These are phyloP conservation scores for Ophion costatus DNA, from an alignment of 2,888 invertebrate genomes.

Conservation along the genomic window DNA sequence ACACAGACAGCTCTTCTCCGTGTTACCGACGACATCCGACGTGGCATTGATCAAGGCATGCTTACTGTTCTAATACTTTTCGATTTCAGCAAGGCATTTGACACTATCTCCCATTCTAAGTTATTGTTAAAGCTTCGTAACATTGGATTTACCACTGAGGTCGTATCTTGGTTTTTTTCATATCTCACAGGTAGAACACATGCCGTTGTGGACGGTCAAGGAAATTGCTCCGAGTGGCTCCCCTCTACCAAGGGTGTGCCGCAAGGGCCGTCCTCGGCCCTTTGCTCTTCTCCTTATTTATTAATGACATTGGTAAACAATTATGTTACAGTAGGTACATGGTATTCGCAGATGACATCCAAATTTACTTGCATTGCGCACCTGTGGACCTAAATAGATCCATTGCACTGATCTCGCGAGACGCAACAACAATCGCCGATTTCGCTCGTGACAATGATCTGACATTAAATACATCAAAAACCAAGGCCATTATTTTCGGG, in stretches of 20 bases:
- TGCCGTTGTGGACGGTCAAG: neutral
- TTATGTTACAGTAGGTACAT: neutral
- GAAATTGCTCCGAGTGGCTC: neutral
- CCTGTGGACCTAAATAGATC: neutral
- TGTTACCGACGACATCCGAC: no score
- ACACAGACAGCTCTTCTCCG: no score
- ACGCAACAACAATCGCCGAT: neutral
- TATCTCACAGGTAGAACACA: constrained; percentile 18
- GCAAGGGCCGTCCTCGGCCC: constrained; percentile 19
- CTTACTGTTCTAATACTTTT: no score
- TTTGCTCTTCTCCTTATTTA: constrained; percentile 13
- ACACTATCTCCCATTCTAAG: no score
- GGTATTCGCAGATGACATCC: constrained; percentile 40
- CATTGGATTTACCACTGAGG: no score
- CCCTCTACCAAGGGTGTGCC: neutral
- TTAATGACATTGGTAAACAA: constrained; percentile 14
- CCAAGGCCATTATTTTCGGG: constrained; percentile 13
- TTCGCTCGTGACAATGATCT: constrained; percentile 4
- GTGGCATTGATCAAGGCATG: no score
- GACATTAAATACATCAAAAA: neutral
- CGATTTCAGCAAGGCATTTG: no score
- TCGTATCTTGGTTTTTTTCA: neutral
- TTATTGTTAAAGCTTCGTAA: no score
- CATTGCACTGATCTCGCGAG: neutral
- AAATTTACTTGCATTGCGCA: constrained; percentile 15